These are phyloP conservation scores for Triplophysa bombifrons DNA, from an alignment of 2,797 vertebrate genomes.

Conservation along the genomic window DNA sequence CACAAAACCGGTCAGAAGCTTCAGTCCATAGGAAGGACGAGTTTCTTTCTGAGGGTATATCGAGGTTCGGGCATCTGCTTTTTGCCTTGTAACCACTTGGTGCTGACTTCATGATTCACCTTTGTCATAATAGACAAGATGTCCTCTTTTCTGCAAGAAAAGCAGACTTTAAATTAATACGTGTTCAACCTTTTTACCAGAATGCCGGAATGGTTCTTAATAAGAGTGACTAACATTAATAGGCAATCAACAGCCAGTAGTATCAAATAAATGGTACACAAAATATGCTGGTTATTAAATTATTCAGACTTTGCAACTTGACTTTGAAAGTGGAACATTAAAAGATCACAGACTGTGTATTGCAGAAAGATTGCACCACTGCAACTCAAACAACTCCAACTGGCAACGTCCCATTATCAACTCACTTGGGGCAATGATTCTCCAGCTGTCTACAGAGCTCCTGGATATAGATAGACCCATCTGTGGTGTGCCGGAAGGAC, in stretches of 20 bases:
- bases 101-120: conserved; percentile 80
- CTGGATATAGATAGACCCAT: conserved; percentile 64
- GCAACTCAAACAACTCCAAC: too few species aligned
- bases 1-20: neutral
- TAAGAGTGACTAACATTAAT: too few species aligned
- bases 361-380: too few species aligned
- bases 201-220: neutral
- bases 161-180: neutral
- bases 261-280: too few species aligned
- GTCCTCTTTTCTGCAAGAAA: conserved; percentile 74
- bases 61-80: conserved; percentile 86
- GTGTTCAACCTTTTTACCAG: neutral
- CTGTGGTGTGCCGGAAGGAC: conserved; percentile 52
- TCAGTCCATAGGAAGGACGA: conserved; percentile 68
- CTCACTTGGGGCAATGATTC: conserved; percentile 17
- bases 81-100: conserved; percentile 40
- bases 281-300: too few species aligned
- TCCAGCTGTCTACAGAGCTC: conserved; percentile 58
- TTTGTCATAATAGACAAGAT: conserved; percentile 80
- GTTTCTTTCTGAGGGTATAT: conserved; percentile 78
- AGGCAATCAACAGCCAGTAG: too few species aligned
- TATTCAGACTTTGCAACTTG: too few species aligned
- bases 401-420: neutral
- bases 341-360: too few species aligned
- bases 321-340: too few species aligned